Conservation (phyloP, 2,888 invertebrate genomes). For the Notodonta dromedarius region DNA sequence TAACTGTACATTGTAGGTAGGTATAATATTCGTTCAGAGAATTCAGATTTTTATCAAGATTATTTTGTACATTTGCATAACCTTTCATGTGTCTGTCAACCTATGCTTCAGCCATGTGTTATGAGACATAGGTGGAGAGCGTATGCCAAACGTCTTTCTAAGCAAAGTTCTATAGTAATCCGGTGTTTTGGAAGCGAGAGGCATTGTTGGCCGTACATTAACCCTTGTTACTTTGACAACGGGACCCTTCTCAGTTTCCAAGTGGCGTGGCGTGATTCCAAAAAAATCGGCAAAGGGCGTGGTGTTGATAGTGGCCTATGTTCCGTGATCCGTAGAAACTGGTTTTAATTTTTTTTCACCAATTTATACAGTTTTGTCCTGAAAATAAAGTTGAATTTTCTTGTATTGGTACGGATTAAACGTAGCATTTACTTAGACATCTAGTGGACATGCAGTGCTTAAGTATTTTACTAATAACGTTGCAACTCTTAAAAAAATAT, state of each 20-base stretch:
- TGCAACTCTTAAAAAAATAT: no score
- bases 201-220: conserved; percentile 56
- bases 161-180: conserved; percentile 51
- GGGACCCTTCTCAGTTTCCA: conserved; percentile 70
- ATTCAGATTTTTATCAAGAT: no score
- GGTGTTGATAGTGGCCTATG: neutral
- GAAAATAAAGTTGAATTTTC: no score
- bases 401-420: no score
- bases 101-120: neutral
- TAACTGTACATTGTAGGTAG: no score
- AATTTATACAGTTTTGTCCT: no score
- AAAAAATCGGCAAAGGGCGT: conserved; percentile 17
- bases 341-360: no score
- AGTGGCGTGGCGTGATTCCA: conserved; percentile 55
- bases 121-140: conserved; percentile 27
- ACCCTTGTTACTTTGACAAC: conserved; percentile 73
- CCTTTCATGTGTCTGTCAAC: neutral
- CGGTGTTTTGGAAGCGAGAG: conserved; percentile 63
- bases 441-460: no score
- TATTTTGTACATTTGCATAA: neutral
- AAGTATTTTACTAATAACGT: no score
- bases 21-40: no score
- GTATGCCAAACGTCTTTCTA: conserved; percentile 39
- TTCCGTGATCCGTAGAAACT: neutral
- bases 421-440: no score